Evolutionary conservation across 2,113 vertebrate genomes (phyloP).

Genomic region (Callaeas wilsoni): DNA sequence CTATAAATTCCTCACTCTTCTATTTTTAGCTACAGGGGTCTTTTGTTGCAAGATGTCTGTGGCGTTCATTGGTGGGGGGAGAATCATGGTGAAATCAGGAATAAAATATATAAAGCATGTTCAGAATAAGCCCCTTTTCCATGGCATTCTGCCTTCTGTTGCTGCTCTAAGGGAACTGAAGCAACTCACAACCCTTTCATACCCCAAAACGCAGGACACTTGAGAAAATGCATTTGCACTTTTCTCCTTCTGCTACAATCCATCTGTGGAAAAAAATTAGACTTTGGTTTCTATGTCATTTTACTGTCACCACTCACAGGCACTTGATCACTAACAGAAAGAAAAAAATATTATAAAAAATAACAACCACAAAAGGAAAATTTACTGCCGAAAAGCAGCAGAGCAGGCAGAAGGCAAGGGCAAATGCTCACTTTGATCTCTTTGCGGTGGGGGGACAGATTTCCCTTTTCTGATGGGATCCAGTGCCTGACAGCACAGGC

Average conservation of each 20-base stretch:
- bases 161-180: constrained; percentile 4
- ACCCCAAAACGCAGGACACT: constrained; percentile 22
- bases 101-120: not conserved
- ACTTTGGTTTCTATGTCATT: constrained; percentile 28
- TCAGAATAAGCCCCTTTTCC: not conserved
- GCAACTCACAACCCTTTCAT: constrained; percentile 1
- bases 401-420: not conserved
- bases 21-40: constrained; percentile 12
- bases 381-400: not conserved
- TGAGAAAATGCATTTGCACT: constrained; percentile 60
- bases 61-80: not conserved
- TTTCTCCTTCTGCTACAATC: constrained; percentile 59
- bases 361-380: not conserved
- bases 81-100: not conserved
- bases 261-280: constrained; percentile 65
- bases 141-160: constrained; percentile 30
- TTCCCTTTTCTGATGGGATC: not conserved
- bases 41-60: constrained; percentile 7
- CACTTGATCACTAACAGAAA: constrained; percentile 4
- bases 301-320: constrained; percentile 31
- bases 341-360: not conserved
- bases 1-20: constrained; percentile 36
- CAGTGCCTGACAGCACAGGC: not conserved
- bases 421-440: not conserved
- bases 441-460: not conserved